Evolutionary conservation across 1,140 invertebrate species (phyloP), one percentile per base, ranked within the genome.

Genomic region (Drosophila virilis): DNA sequence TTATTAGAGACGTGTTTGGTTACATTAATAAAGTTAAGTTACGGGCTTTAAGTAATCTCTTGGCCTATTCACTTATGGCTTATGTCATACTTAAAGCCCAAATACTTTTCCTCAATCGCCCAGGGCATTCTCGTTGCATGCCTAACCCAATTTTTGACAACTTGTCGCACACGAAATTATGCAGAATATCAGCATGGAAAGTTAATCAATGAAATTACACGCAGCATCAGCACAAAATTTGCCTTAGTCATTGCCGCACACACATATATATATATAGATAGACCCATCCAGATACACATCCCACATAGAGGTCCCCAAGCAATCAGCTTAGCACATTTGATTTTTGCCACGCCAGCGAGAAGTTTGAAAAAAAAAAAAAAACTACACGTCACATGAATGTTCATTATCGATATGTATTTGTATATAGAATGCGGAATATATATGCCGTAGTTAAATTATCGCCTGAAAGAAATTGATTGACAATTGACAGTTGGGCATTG

Each of bases 311-410:
- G 78, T 86, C 82, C 82, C 82, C 68, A 86, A 86, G 83, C 82
- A 86, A 86, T 86, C 82, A 86, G 82, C 59, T 66, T 70, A 85
- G 71, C 84, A 85, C 81, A 86, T 85, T 85, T 85, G 83, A 86
- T 88, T 86, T 86, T 86, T 86, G 76, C 60, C 65, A 50, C 55
- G 58, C 43, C 58, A 62, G 71, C 59, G 35, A 74, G 42, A 77
- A 64, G 17, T 38, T 64, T 42, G 51, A 42, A 74, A 43, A 64
- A 17, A 67, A 40, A 17, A 22, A 50, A 8, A 64, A 55, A 69
- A 46, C 61, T 59, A 45, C 64, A 65, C 58, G 45, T 70, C 51
- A 55, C 54, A 73, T 83, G 65, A 83, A 58, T 76, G 73, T 86
- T 86, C 83, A 86, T 86, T 86, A 86, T 88, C 79, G 78, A 76